These are phyloP conservation scores for Cecidostiba fungosa DNA, from an alignment of 2,888 invertebrate genomes.

Conservation along the genomic window DNA sequence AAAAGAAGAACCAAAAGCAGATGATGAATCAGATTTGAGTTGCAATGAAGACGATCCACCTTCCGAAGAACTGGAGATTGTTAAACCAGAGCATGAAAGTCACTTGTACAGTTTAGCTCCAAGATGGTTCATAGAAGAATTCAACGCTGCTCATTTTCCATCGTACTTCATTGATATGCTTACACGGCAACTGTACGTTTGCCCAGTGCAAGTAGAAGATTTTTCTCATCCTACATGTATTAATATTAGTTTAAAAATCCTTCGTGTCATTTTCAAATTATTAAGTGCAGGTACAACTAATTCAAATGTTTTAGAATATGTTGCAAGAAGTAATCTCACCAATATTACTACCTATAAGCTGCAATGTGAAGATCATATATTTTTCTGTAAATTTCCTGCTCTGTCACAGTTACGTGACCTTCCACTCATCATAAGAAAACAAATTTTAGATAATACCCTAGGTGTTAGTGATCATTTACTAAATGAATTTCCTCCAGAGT, in stretches of 20 bases:
- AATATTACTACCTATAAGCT: conserved; percentile 68
- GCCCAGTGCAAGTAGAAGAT: conserved; percentile 88
- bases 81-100: conserved; percentile 58
- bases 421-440: conserved; percentile 68
- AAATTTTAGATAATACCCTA: conserved; percentile 81
- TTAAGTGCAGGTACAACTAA: conserved; percentile 69
- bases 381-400: conserved; percentile 73
- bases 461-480: conserved; percentile 78
- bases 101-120: conserved; percentile 66
- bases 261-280: conserved; percentile 83
- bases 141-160: conserved; percentile 84
- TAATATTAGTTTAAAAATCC: conserved; percentile 83
- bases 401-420: conserved; percentile 73
- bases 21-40: conserved; percentile 65
- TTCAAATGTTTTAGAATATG: conserved; percentile 70
- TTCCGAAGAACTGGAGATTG: conserved; percentile 60
- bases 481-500: conserved; percentile 82
- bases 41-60: conserved; percentile 63
- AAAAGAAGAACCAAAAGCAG: conserved; percentile 61
- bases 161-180: conserved; percentile 86
- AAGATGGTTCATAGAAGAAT: conserved; percentile 85
- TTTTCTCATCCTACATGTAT: conserved; percentile 84
- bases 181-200: conserved; percentile 85
- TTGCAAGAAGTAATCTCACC: conserved; percentile 71
- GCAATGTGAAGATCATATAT: conserved; percentile 57